Base-by-base conservation (phyloP, 2,888 invertebrate species). In the Stenchaetothrips biformis region DNA sequence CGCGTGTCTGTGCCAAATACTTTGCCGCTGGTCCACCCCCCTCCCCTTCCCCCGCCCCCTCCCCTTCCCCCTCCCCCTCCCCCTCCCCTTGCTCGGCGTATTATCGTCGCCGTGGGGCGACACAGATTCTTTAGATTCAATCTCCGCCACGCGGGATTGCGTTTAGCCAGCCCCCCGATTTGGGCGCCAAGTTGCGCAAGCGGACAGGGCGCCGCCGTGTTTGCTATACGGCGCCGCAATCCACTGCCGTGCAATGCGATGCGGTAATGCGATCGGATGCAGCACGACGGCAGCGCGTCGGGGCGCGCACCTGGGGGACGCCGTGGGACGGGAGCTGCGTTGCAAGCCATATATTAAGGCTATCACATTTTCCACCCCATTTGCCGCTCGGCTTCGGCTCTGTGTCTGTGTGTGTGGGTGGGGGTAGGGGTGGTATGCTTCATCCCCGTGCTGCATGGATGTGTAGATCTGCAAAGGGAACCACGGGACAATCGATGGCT, bases 281-380 rank as follows among this genome's bases (percentile, higher is more conserved):
- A 67, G 21, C 21, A 18, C n/a, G 2, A 16, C 7, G 67, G 67
- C 62, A 9, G 67, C 21, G 67, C 7, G 21, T 4, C 8, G 67
- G n/a, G 67, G 67, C 21, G 21, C 21, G 67, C 3, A 4, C 9
- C 21, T n/a, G 67, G 6, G 67, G 67, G 16, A 9, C 7, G 9
- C n/a, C n/a, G 3, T 21, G n/a, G 21, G 67, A 21, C 62, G 62
- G 67, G 67, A 1, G 67, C 21, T n/a, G 67, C 67, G 37, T 37
- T 8, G 21, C 67, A 2, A 74, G 67, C 25, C 9, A 74, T 74
- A 74, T 74, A 74, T 74, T 74, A 74, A 25, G 67, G 67, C 67
- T 74, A 25, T 74, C 67, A 74, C 67, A 74, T 74, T 74, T 74
- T 74, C 67, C 67, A 25, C 67, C 8, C 67, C 67, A 74, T 74